Conservation (phyloP, 92 coral and sea anemone genomes). For the Phenganax marumi region DNA sequence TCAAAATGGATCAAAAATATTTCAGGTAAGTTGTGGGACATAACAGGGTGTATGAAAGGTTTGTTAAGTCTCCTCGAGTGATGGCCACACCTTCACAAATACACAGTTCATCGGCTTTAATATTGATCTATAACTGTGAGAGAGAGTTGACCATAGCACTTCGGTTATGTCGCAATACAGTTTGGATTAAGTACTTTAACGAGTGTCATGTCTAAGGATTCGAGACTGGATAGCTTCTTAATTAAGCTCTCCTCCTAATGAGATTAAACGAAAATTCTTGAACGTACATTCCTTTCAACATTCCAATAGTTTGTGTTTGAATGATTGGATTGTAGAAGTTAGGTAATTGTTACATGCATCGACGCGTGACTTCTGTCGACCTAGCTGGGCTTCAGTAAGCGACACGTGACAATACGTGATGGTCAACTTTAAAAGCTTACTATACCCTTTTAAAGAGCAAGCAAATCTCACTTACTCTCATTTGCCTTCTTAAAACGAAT, state of each 20-base stretch:
- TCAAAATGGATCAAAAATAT: slow-evolving; percentile 47
- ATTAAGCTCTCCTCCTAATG: neutral
- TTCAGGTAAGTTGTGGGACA: slow-evolving; percentile 34
- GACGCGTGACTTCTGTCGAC: neutral
- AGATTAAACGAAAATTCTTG: slow-evolving; percentile 1
- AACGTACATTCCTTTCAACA: neutral
- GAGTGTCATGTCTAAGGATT: too few relatives aligned
- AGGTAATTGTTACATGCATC: neutral
- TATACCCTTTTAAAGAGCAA: too few relatives aligned
- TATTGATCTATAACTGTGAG: too few relatives aligned
- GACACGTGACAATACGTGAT: too few relatives aligned
- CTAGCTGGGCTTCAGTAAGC: too few relatives aligned
- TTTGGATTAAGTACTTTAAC: too few relatives aligned
- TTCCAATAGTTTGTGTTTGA: neutral
- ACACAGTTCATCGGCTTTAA: too few relatives aligned
- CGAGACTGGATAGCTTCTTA: neutral
- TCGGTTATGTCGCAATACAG: too few relatives aligned
- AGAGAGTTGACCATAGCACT: too few relatives aligned
- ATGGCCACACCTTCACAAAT: neutral
- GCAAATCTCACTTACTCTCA: too few relatives aligned
- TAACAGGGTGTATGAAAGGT: neutral
- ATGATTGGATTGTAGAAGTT: neutral
- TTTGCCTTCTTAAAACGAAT: too few relatives aligned
- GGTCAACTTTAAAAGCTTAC: too few relatives aligned
- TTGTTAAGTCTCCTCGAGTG: neutral